Conservation (phyloP, 2,888 invertebrate species). For the Penaeus monodon region DNA sequence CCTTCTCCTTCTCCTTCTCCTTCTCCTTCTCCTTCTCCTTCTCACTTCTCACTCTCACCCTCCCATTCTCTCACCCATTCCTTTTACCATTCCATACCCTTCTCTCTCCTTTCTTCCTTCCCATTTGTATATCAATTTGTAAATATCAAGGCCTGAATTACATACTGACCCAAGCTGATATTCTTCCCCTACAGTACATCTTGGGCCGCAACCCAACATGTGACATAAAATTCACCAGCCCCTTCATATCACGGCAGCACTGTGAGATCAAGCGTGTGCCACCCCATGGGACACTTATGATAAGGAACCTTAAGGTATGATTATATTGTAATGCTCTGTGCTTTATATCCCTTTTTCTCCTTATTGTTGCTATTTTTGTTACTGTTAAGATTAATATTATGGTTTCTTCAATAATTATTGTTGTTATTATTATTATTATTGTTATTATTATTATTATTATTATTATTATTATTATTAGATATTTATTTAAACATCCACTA, state of each 20-base stretch:
- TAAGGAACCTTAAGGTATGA: conserved; percentile 37
- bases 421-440: no score
- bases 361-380: no score
- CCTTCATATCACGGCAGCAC: conserved; percentile 33
- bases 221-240: conserved; percentile 35
- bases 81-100: not conserved
- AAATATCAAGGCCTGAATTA: no score
- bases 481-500: no score
- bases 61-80: not conserved
- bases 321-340: no score
- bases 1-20: not conserved
- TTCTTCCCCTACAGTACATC: not conserved
- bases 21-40: not conserved
- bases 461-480: no score
- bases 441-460: no score
- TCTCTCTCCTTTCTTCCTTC: not conserved
- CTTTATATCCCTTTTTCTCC: no score
- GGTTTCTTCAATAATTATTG: no score
- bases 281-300: conserved; percentile 32
- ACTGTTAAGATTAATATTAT: no score
- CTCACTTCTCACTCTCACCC: not conserved
- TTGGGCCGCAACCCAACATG: conserved; percentile 23
- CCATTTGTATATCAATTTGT: not conserved
- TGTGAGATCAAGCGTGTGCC: conserved; percentile 33
- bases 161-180: no score